Conservation (phyloP, 1,140 invertebrate species). For the Drosophila seguyi region DNA sequence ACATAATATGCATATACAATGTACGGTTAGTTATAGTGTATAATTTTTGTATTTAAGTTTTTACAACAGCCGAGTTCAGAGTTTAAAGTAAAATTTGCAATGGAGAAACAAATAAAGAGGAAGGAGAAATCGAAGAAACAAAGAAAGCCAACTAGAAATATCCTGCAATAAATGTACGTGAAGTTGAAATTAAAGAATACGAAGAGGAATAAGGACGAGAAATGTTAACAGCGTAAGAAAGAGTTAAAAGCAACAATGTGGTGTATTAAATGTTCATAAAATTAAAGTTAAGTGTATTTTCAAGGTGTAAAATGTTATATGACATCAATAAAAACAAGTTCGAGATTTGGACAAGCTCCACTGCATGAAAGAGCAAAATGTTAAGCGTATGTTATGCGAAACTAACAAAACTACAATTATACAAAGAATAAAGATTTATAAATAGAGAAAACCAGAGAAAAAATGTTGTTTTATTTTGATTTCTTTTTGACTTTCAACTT, state of each 20-base stretch:
- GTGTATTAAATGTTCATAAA: constrained; percentile 69
- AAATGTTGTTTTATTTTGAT: not conserved
- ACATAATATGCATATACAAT: constrained; percentile 60
- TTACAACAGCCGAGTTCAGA: constrained; percentile 66
- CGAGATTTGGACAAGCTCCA: constrained; percentile 67
- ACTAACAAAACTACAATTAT: constrained; percentile 81
- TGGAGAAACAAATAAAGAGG: constrained; percentile 15
- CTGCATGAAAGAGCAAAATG: constrained; percentile 57
- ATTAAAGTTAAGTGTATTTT: constrained; percentile 57
- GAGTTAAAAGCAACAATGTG: constrained; percentile 57
- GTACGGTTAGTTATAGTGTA: constrained; percentile 77
- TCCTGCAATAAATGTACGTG: constrained; percentile 65
- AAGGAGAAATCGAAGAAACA: constrained; percentile 31
- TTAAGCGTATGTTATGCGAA: constrained; percentile 80
- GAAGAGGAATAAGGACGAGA: not conserved
- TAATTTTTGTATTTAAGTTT: constrained; percentile 81
- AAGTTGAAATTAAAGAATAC: constrained; percentile 32
- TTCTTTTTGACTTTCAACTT: not conserved
- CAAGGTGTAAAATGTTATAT: constrained; percentile 64
- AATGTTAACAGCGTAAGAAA: constrained; percentile 52
- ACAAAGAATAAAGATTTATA: constrained; percentile 82
- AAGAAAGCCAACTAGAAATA: constrained; percentile 60
- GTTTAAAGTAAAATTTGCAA: constrained; percentile 41
- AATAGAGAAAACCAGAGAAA: constrained; percentile 58
- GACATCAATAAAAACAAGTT: constrained; percentile 64